A percentile compares a stretch with the other conserved stretches of the same genome.
Evolutionary conservation across 2,113 vertebrate species (phyloP).

Genomic region (Ibidorhyncha struthersii): DNA sequence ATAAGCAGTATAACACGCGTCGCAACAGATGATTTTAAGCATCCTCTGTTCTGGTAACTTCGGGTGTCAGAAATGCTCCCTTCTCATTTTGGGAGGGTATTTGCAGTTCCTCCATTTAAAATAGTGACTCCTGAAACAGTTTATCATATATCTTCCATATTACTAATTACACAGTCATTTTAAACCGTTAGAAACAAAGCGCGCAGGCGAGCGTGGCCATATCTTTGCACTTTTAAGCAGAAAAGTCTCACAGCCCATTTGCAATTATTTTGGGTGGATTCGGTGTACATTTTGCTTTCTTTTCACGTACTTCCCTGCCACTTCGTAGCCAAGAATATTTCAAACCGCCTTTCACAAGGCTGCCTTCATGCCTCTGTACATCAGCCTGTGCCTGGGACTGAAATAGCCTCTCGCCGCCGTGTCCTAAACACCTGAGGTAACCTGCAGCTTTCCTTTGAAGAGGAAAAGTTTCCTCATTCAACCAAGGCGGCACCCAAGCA

Average conservation of each 20-base stretch:
- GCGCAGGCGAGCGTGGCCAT: fast-evolving
- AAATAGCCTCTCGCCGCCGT: not conserved
- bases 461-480: not conserved
- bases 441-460: not conserved
- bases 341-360: not conserved
- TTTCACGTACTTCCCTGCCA: not conserved
- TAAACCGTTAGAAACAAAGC: not conserved
- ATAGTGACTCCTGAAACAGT: not conserved
- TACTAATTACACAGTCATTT: not conserved
- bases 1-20: not conserved
- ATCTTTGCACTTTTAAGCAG: not conserved
- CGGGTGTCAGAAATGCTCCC: not conserved
- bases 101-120: not conserved
- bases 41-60: not conserved
- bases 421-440: not conserved
- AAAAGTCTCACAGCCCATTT: not conserved
- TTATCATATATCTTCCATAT: not conserved
- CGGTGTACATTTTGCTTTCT: not conserved
- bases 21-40: not conserved
- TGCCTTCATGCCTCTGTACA: not conserved
- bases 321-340: not conserved
- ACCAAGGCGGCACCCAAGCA: fast-evolving
- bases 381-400: not conserved
- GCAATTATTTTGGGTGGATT: not conserved
- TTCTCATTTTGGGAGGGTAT: not conserved